phyloP scores from a whole-genome alignment of 2,888 invertebrate genomes.

The Xestia c-nigrum region DNA sequence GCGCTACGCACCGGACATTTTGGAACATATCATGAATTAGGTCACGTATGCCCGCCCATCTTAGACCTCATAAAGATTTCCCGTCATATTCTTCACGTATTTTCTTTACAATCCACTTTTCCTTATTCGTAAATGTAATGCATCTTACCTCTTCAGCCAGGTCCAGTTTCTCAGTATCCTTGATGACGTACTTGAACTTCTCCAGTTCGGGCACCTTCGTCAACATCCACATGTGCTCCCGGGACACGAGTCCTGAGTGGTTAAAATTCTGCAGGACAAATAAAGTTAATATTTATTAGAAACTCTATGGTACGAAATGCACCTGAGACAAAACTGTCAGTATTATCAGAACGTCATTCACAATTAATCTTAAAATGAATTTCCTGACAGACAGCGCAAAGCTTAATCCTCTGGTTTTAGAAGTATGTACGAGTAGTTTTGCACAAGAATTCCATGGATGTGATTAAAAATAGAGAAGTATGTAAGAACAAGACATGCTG shows the following conservation, averaged over 20 bases:
- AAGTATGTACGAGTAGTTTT: neutral
- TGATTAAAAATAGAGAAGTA: neutral
- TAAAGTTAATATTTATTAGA: slow-evolving; percentile 41
- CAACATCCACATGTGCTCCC: slow-evolving; percentile 95
- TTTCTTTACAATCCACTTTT: neutral
- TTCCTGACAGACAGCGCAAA: neutral
- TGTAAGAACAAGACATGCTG: too few species aligned
- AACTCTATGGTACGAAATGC: neutral
- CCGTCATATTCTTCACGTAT: neutral
- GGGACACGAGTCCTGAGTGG: slow-evolving; percentile 92
- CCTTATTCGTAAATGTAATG: neutral
- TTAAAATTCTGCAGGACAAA: slow-evolving; percentile 91
- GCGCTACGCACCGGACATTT: neutral
- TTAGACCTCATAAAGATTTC: neutral
- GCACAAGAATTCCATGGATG: neutral
- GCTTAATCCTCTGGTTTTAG: neutral
- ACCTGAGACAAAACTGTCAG: neutral
- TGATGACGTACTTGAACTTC: slow-evolving; percentile 93
- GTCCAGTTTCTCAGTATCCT: slow-evolving; percentile 90
- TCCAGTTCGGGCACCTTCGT: slow-evolving; percentile 92
- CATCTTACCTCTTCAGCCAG: slow-evolving; percentile 89
- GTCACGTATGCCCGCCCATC: neutral
- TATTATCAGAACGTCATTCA: neutral
- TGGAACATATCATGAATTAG: neutral
- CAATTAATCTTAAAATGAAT: neutral